Base-by-base conservation (phyloP, 1,140 invertebrate genomes). In the Zelostemma sp. region DNA sequence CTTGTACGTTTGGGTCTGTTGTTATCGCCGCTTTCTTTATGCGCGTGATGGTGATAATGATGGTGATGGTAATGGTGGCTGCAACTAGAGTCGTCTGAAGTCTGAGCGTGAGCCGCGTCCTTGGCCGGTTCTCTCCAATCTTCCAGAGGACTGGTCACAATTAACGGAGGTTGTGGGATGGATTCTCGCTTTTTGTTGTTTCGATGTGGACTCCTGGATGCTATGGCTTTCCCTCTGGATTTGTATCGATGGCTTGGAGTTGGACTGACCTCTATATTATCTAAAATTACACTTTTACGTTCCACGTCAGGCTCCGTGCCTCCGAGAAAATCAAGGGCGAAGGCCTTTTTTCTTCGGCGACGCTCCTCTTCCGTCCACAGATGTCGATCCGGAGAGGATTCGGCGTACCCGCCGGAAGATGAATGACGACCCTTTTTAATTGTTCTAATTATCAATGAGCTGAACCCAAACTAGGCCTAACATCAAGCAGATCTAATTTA, bases 371-470 rank as follows among this genome's bases (percentile, higher is more conserved):
- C 87, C 16, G 88, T 86, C 89, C 90, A 92, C 0, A 73, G 54
- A 6, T 79, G 78, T n/a, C 85, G 88, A 71, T 93, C 92, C 19
- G 92, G 90, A 0, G 91, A 88, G 8, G 92, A 92, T 76, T 91
- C 93, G 75, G 93, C 91, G 75, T 93, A 93, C 68, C 92, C 92
- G 1, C 91, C 92, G 0, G 92, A 92, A 0, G 92, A 93, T 43
- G 91, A 93, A 74, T 91, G 91, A 57, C 90, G 90, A 31, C 89
- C 89, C 80, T 86, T 78, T 8, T n/a, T n/a, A n/a, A n/a, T n/a
- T n/a, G n/a, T n/a, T n/a, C n/a, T n/a, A n/a, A n/a, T n/a, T n/a
- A n/a, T n/a, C n/a, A n/a, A n/a, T n/a, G n/a, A n/a, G n/a, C n/a
- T n/a, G n/a, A n/a, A n/a, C n/a, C n/a, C n/a, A n/a, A n/a, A n/a